These are phyloP conservation scores for Sebastes nivosus DNA, from an alignment of 2,797 vertebrate genomes.

Conservation along the genomic window DNA sequence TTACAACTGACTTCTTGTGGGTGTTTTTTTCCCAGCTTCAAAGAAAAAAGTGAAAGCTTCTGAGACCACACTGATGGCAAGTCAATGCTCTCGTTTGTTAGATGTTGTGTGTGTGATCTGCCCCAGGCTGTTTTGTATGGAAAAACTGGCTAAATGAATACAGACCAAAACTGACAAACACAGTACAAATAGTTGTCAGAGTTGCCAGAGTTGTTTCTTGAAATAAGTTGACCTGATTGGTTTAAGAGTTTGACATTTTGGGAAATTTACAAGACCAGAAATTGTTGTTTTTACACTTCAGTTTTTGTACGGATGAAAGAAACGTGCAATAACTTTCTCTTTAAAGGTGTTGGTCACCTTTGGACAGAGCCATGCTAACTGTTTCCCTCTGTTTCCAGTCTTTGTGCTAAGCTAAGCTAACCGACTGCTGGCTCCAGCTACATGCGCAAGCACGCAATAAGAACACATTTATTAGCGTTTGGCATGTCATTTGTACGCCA, in stretches of 20 bases:
- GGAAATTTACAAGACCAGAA: not conserved
- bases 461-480: not conserved
- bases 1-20: conserved; percentile 51
- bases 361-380: too few relatives aligned
- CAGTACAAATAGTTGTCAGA: conserved; percentile 4
- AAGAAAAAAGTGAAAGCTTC: conserved; percentile 45
- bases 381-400: too few relatives aligned
- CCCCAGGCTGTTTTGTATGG: conserved; percentile 29
- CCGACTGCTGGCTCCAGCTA: too few relatives aligned
- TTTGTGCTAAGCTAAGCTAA: too few relatives aligned
- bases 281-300: not conserved
- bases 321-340: not conserved
- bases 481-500: not conserved
- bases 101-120: conserved; percentile 33
- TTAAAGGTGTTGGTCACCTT: not conserved
- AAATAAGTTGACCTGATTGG: not conserved
- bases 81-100: conserved; percentile 40
- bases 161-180: not conserved
- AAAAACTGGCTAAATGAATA: conserved; percentile 12
- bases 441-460: too few relatives aligned
- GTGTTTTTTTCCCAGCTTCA: conserved; percentile 60
- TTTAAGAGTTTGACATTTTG: not conserved
- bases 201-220: not conserved
- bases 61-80: conserved; percentile 58
- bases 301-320: not conserved